Base-by-base conservation (phyloP, 2,113 vertebrate genomes). In the Grus americana region DNA sequence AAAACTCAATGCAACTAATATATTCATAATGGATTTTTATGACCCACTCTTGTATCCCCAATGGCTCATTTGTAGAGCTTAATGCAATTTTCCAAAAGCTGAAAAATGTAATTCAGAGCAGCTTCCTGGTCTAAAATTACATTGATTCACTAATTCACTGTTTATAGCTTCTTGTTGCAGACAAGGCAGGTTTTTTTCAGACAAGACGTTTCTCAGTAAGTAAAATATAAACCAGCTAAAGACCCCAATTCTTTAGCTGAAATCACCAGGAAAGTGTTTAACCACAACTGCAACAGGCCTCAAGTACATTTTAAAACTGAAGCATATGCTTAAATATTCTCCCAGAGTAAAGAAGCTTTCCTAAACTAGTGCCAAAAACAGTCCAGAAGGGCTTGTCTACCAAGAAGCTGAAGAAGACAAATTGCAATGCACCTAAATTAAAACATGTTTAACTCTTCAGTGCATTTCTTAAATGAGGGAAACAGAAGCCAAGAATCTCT, bases 31-130 rank as follows among this genome's bases (percentile, higher is more conserved):
- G n/a, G 29, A 83, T 81, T 90, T 58, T 90, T 84, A 93, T 74
- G 78, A 94, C 90, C 58, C 49, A 85, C 13, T 76, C 44, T 73
- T 73, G 34, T 61, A 32, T 88, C 52, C 80, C 72, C 26, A 88
- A 10, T 42, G 86, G 61, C 52, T 96, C 79, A 79, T 96, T 92
- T 90, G 80, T 61, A 95, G 80, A 84, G 9, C 46, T 82, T 89
- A 97, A 90, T 95, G 83, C 38, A 94, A 50, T 94, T 85, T 78
- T 80, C 27, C 15, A 40, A 92, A 87, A 95, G 70, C 32, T 90
- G 72, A 95, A 96, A 96, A 91, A 86, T 34, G 32, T 80, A 89
- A 93, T 85, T 97, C 68, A 81, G 47, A 93, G 73, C 10, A 83
- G 36, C 32, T 92, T 93, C 83, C 86, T 81, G 54, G 32, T 47